A percentile compares a stretch with the other conserved stretches of the same genome.
Conservation (phyloP, 2,797 vertebrate genomes). For the Malacoctenus gilli region DNA sequence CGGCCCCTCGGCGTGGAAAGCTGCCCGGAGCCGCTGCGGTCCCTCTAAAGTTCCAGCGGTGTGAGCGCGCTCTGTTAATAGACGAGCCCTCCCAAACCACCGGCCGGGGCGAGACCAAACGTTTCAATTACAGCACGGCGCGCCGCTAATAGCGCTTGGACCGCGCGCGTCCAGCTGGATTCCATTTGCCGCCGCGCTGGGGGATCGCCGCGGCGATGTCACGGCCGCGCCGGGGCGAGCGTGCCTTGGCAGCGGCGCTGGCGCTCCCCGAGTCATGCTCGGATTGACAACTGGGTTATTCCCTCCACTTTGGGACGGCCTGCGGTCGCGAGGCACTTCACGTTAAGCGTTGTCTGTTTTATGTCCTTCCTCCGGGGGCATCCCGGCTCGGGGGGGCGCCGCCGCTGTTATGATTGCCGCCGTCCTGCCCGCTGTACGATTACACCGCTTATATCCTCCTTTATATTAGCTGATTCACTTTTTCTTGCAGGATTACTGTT, state of each 20-base stretch:
- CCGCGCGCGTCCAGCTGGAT: slow-evolving; percentile 74
- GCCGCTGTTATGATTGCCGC: slow-evolving; percentile 21
- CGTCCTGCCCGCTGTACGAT: slow-evolving; percentile 45
- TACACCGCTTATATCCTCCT: slow-evolving; percentile 21
- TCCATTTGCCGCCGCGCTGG: slow-evolving; percentile 69
- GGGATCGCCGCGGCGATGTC: slow-evolving; percentile 67
- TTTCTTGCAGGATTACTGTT: slow-evolving; percentile 16
- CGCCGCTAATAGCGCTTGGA: slow-evolving; percentile 67
- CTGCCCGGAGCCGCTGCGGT: slow-evolving; percentile 50
- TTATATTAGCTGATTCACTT: slow-evolving; percentile 22
- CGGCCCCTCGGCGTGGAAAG: slow-evolving; percentile 40
- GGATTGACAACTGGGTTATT: slow-evolving; percentile 65
- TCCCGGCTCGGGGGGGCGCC: slow-evolving; percentile 36
- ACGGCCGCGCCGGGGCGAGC: slow-evolving; percentile 58
- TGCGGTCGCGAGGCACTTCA: slow-evolving; percentile 55
- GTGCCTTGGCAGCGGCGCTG: slow-evolving; percentile 73
- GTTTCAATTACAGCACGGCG: slow-evolving; percentile 65
- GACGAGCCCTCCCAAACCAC: slow-evolving; percentile 56
- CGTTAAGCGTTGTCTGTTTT: slow-evolving; percentile 51
- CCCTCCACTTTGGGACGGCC: slow-evolving; percentile 41
- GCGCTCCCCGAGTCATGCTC: slow-evolving; percentile 56
- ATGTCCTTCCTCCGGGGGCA: slow-evolving; percentile 32
- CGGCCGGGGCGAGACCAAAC: slow-evolving; percentile 59
- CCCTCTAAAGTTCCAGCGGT: slow-evolving; percentile 53
- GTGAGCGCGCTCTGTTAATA: slow-evolving; percentile 58